Base-by-base conservation (phyloP, 2,113 vertebrate genomes). In the Lates calcarifer region DNA sequence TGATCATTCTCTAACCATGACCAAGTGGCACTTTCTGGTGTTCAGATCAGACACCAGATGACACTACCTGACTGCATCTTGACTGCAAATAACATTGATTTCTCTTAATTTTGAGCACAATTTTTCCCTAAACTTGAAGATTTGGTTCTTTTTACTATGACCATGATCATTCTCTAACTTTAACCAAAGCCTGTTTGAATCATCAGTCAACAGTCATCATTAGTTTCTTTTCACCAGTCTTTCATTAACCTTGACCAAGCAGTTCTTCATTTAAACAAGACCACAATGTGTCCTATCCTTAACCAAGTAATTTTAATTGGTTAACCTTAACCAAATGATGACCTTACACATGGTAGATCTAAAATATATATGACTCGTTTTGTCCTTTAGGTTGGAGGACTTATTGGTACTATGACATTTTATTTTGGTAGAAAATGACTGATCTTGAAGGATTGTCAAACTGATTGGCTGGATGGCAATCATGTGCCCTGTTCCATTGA, bases 401-500 rank as follows among this genome's bases (percentile, higher is more conserved):
- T 57, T 66, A 10, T 24, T 63, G 31, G 26, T 39, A 22, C 17
- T 8, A 11, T 24, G n/a, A 28, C 5, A 31, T 39, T 49, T 62
- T 3, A 29, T 20, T 65, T 31, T 24, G 24, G 22, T 62, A 7
- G 11, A 61, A 12, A 35, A 37, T 69, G 2, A 17, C 2, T 14
- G 11, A 29, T 56, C 31, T n/a, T 12, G 18, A 72, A 11, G 8
- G 26, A 22, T 64, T 43, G 53, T 29, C n/a, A 49, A 9, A 17
- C 35, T 20, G 12, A 24, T 51, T 41, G n/a, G 33, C 68, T 22
- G 3, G 22, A 10, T 49, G 24, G 24, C 29, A 33, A 47, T 14
- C 14, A 61, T 53, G 28, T 56, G 20, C 29, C 17, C 6, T 24
- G 20, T 61, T 58, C 60, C 22, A 31, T 55, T 57, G 69, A 87